Conservation (phyloP, 2,113 vertebrate genomes). For the Dromas ardeola region DNA sequence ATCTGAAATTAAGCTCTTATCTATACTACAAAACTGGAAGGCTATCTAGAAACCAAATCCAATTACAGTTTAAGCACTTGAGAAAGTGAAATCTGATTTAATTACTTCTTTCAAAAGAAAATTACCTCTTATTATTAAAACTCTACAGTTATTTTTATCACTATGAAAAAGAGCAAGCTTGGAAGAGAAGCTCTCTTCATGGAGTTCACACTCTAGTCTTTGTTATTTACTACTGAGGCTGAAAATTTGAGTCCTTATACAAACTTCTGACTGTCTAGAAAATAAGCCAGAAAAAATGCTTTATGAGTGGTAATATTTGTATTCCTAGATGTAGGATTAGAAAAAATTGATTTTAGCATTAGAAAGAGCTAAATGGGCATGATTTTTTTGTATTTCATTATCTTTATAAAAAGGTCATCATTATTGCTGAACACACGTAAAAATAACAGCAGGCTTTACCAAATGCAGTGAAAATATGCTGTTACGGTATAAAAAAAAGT, state of each 20-base stretch:
- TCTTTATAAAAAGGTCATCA: neutral
- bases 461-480: neutral
- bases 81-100: constrained; percentile 27
- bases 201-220: neutral
- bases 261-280: neutral
- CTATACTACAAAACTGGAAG: neutral
- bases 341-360: neutral
- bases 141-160: neutral
- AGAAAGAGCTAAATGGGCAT: neutral
- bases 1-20: neutral
- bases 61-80: neutral
- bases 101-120: constrained; percentile 21
- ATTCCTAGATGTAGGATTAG: neutral
- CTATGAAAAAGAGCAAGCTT: neutral
- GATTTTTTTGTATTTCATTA: neutral
- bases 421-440: neutral
- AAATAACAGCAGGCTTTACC: neutral
- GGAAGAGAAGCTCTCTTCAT: neutral
- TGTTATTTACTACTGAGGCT: neutral
- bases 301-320: neutral
- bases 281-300: neutral
- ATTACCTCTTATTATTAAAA: neutral
- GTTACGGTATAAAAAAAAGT: neutral
- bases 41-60: neutral
- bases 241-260: neutral